Evolutionary conservation across 1,140 invertebrate species (phyloP).

Genomic region (Pseudomyrmex sp.): DNA sequence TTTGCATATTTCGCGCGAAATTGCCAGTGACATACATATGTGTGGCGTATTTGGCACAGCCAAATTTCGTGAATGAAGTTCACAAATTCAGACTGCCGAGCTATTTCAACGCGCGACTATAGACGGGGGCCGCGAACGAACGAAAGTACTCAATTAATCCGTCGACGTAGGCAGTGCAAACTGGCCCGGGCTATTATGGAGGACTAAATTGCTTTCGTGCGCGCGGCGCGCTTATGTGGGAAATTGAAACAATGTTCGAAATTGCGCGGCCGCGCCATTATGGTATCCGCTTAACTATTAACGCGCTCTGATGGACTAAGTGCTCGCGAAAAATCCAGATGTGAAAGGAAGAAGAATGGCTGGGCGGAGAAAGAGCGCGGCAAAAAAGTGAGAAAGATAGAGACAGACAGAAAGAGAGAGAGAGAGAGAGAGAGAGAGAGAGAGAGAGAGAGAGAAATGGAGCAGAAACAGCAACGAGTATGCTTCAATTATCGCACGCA

Average conservation of each 20-base stretch:
- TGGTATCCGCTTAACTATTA: slow-evolving; percentile 65
- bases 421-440: slow-evolving; percentile 27
- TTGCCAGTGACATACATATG: not conserved
- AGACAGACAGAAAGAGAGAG: not conserved
- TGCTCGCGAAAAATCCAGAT: slow-evolving; percentile 61
- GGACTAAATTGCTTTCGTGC: slow-evolving; percentile 67
- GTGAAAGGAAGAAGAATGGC: slow-evolving; percentile 41
- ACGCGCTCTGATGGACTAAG: slow-evolving; percentile 44
- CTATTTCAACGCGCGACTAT: slow-evolving; percentile 23
- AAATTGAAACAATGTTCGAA: slow-evolving; percentile 74
- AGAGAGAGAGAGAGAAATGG: slow-evolving; percentile 24
- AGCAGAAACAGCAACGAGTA: slow-evolving; percentile 55
- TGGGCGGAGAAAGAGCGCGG: slow-evolving; percentile 7
- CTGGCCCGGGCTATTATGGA: slow-evolving; percentile 49
- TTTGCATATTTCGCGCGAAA: not conserved
- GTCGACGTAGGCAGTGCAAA: slow-evolving; percentile 52
- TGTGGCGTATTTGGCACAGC: too few relatives aligned
- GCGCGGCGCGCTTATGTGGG: slow-evolving; percentile 48
- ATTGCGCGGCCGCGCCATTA: slow-evolving; percentile 62
- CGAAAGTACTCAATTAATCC: slow-evolving; percentile 65
- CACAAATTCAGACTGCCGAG: not conserved
- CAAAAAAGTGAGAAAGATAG: not conserved
- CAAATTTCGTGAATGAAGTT: slow-evolving; percentile 10
- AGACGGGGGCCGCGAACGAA: not conserved
- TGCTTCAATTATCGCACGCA: slow-evolving; percentile 70